phyloP scores from a whole-genome alignment of 1,140 invertebrate species.

The Cylas formicarius region DNA sequence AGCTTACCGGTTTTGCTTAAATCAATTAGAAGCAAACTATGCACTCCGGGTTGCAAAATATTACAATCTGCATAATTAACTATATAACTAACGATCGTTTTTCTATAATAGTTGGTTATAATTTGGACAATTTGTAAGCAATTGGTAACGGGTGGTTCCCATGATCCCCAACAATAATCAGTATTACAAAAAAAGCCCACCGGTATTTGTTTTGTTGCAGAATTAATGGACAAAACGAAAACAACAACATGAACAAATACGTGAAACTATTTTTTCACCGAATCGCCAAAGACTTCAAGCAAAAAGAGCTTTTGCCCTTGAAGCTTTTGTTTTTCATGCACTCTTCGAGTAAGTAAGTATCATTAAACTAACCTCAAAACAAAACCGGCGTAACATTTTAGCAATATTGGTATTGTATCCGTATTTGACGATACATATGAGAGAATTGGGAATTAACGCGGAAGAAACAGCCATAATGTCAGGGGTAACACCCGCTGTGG shows the following conservation, averaged over 20 bases:
- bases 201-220: conserved; percentile 11
- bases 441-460: conserved; percentile 71
- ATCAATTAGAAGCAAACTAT: too few relatives aligned
- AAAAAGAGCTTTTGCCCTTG: conserved; percentile 62
- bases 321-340: conserved; percentile 73
- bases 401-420: conserved; percentile 71
- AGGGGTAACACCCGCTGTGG: conserved; percentile 68
- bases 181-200: neutral
- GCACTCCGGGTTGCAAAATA: too few relatives aligned
- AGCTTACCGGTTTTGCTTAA: too few relatives aligned
- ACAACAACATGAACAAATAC: conserved; percentile 51
- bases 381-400: too few relatives aligned
- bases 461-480: conserved; percentile 83
- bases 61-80: too few relatives aligned
- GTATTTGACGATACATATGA: conserved; percentile 80
- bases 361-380: too few relatives aligned
- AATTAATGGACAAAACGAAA: conserved; percentile 16
- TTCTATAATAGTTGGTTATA: too few relatives aligned
- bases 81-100: too few relatives aligned
- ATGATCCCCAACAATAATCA: too few relatives aligned
- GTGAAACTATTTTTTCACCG: conserved; percentile 55
- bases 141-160: too few relatives aligned
- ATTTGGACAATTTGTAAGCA: too few relatives aligned
- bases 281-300: conserved; percentile 61
- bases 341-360: conserved; percentile 69